A percentile compares a stretch with the other conserved stretches of the same genome.
These are phyloP conservation scores for Ferrisia virgata DNA, from an alignment of 2,888 invertebrate species.

Conservation along the genomic window DNA sequence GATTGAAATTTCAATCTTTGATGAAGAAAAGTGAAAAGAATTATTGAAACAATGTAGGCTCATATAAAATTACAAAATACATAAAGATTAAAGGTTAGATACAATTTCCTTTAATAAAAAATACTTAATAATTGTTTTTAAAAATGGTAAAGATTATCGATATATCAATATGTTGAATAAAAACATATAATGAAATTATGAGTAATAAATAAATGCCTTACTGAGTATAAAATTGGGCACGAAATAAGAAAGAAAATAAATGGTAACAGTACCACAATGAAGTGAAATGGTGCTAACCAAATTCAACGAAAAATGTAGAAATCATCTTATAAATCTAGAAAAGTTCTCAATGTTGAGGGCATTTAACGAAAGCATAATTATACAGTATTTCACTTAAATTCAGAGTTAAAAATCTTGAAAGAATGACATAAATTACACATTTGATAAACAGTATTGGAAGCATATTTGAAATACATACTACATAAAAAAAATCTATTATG, in stretches of 20 bases:
- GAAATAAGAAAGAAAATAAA: neutral
- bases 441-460: too few relatives aligned
- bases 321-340: neutral
- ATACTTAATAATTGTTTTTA: neutral
- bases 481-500: too few relatives aligned
- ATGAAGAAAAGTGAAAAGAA: neutral
- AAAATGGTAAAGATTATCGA: constrained; percentile 7
- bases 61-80: neutral
- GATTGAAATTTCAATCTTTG: neutral
- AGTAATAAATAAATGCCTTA: neutral
- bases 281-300: neutral
- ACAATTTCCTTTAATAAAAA: neutral
- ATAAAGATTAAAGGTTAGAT: neutral
- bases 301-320: neutral
- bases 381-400: neutral
- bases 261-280: constrained; percentile 12
- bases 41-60: neutral
- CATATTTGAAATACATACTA: too few relatives aligned
- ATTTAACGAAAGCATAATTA: neutral
- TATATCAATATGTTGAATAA: neutral
- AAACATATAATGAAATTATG: neutral
- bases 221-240: neutral
- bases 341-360: neutral
- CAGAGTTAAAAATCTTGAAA: neutral
- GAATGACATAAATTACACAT: neutral